Conservation (phyloP, 2,888 invertebrate species). For the Melinaea menophilus region DNA sequence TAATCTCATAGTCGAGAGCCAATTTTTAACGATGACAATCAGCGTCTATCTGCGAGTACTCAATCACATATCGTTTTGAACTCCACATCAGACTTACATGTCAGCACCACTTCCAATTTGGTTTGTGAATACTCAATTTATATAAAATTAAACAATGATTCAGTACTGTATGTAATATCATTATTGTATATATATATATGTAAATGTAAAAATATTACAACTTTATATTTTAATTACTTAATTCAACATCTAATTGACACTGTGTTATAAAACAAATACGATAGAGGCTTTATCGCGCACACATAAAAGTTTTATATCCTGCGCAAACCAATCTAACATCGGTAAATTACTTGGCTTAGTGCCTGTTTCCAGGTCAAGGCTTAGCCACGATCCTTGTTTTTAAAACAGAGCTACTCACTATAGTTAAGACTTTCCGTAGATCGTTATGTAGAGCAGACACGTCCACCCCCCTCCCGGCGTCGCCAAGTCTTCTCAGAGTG, state of each 20-base stretch:
- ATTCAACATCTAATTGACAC: background rate
- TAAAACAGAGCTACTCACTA: constrained; percentile 71
- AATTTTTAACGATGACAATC: constrained; percentile 22
- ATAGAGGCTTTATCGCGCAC: background rate
- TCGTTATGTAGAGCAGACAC: constrained; percentile 85
- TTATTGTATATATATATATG: background rate
- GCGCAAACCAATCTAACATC: constrained; percentile 3
- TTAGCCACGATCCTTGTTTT: constrained; percentile 19
- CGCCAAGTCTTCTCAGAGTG: constrained; percentile 86
- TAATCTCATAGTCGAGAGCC: constrained; percentile 20
- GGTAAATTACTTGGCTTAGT: constrained; percentile 2
- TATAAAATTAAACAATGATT: background rate
- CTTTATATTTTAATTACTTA: background rate
- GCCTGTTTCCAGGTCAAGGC: constrained; percentile 24
- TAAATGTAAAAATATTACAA: background rate
- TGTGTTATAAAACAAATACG: constrained; percentile 5
- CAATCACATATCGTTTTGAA: constrained; percentile 27
- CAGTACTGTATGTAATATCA: background rate
- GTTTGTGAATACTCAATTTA: constrained; percentile 25
- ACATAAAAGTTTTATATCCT: constrained; percentile 4
- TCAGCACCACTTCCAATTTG: constrained; percentile 18
- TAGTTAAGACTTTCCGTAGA: constrained; percentile 83
- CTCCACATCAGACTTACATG: constrained; percentile 18
- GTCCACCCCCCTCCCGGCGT: constrained; percentile 86
- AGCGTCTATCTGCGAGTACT: constrained; percentile 22